Percentiles rank a stretch among this genome's conserved stretches.
These are phyloP conservation scores for Helostoma temminkii DNA, from an alignment of 2,797 vertebrate species.

Conservation along the genomic window DNA sequence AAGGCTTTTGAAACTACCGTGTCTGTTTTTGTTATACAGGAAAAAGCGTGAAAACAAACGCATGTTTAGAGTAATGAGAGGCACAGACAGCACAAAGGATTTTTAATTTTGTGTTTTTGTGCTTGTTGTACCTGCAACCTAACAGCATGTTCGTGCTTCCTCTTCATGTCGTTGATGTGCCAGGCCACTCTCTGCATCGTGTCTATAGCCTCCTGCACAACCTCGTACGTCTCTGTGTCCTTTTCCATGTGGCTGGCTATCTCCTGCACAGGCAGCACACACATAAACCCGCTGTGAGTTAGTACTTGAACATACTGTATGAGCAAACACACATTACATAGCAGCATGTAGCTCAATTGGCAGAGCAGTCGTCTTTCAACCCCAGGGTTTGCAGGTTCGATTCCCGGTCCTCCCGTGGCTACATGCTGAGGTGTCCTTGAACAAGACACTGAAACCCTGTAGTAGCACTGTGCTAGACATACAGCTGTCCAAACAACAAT, in stretches of 20 bases:
- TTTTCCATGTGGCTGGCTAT: slow-evolving; percentile 98
- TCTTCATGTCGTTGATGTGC: slow-evolving; percentile 99
- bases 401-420: too few relatives aligned
- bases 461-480: too few relatives aligned
- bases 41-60: too few relatives aligned
- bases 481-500: too few relatives aligned
- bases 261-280: slow-evolving; percentile 83
- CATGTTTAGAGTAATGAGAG: slow-evolving; percentile 7
- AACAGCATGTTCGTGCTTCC: slow-evolving; percentile 95
- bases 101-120: not conserved
- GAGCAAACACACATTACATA: slow-evolving; percentile 4
- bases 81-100: not conserved
- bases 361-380: too few relatives aligned
- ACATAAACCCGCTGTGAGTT: slow-evolving; percentile 15
- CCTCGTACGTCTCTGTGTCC: slow-evolving; percentile 93
- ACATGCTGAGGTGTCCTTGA: too few relatives aligned
- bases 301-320: too few relatives aligned
- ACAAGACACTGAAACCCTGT: too few relatives aligned
- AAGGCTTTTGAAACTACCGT: slow-evolving; percentile 11
- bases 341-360: too few relatives aligned
- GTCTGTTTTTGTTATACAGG: slow-evolving; percentile 6
- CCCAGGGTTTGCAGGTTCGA: too few relatives aligned
- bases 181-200: slow-evolving; percentile 99
- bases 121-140: slow-evolving; percentile 89
- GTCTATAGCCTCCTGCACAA: slow-evolving; percentile 96